A percentile compares a stretch with the other conserved stretches of the same genome.
phyloP scores from a whole-genome alignment of 1,140 invertebrate genomes.

The Limonius californicus region DNA sequence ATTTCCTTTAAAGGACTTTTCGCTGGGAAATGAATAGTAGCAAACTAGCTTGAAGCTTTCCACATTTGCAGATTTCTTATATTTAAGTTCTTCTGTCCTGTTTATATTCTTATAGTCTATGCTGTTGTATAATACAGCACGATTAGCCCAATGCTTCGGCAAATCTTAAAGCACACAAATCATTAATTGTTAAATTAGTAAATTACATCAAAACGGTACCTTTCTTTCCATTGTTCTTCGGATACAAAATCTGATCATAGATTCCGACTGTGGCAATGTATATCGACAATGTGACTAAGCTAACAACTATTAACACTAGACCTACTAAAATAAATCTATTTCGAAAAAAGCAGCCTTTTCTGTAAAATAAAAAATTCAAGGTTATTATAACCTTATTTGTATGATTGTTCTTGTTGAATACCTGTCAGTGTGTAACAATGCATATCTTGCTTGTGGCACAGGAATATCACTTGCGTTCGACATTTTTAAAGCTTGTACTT shows the following conservation, averaged over 20 bases:
- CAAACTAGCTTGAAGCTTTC: conserved; percentile 52
- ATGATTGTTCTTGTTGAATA: no score
- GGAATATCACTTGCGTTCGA: conserved; percentile 18
- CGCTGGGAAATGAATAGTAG: conserved; percentile 60
- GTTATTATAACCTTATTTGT: no score
- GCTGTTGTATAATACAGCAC: conserved; percentile 28
- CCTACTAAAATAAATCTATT: conserved; percentile 17
- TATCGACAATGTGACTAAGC: background rate
- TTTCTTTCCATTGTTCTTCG: conserved; percentile 5
- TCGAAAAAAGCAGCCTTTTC: conserved; percentile 19
- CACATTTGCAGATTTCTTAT: background rate
- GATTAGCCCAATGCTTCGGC: conserved; percentile 21
- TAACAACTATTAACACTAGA: conserved; percentile 9
- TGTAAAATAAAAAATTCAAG: no score
- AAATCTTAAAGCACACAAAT: conserved; percentile 21
- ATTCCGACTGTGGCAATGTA: conserved; percentile 22
- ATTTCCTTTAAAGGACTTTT: conserved; percentile 24
- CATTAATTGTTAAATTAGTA: no score
- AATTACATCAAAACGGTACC: no score
- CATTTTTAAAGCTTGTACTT: no score
- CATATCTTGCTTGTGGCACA: conserved; percentile 22
- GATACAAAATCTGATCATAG: conserved; percentile 20
- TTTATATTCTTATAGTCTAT: conserved; percentile 20
- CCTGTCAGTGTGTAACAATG: conserved; percentile 13
- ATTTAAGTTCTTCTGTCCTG: background rate